Base-by-base conservation (phyloP, 2,888 invertebrate genomes). In the Clostera curtula region DNA sequence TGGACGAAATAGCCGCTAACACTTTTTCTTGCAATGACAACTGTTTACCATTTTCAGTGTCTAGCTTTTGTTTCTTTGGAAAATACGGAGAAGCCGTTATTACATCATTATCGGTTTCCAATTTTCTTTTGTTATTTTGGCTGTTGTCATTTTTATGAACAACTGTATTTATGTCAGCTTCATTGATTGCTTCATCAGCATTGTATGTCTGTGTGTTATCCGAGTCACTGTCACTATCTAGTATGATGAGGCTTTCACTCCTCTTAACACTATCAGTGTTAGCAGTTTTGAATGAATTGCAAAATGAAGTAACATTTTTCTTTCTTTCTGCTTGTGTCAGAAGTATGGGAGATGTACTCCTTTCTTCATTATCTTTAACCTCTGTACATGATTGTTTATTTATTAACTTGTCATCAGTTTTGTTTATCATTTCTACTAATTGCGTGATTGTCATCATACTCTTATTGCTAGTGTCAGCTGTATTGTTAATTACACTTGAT, bases 371-470 rank as follows among this genome's bases (percentile, higher is more conserved):
- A 11, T n/a, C 12, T 15, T 28, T 11, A 11, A 34, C 13, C 18
- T 23, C 23, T 14, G 25, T 32, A n/a, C 27, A 30, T 1, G 34
- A 19, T 21, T 36, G 24, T 12, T 31, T 35, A 8, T 32, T 26
- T 2, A 34, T 12, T 10, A 56, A 49, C 15, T 39, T 42, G 12
- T 47, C 38, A 20, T 56, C 50, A 7, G 59, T 52, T 52, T 63
- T 70, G 40, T 80, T 80, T 3, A 85, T 76, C 56, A 83, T 69
- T 35, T 82, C 68, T 12, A 83, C 70, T 12, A 80, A 54, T 53
- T 85, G 83, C 6, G 85, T 82, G 27, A 83, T 68, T 2, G 83
- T 73, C 19, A 82, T 65, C 66, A 83, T 63, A 34, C 77, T 83
- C 56, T 72, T 72, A 30, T 68, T 52, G 12, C 45, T 66, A 17